Percentiles rank a stretch among this genome's conserved stretches.
phyloP scores from a whole-genome alignment of 2,888 invertebrate species.

The Hydrotaea diabolus region DNA sequence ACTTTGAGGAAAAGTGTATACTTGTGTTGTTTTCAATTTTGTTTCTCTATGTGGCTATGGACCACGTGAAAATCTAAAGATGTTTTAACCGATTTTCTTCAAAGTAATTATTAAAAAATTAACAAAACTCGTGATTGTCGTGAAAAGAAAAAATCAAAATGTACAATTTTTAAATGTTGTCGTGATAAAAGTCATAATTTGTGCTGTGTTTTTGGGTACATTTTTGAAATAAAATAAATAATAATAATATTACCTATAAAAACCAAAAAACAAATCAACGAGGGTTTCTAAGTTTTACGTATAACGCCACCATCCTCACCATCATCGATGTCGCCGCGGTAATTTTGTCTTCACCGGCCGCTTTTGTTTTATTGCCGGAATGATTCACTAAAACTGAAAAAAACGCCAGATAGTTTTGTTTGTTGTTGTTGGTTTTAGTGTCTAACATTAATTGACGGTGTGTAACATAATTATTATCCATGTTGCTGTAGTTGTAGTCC shows the following conservation, averaged over 20 bases:
- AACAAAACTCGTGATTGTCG: not conserved
- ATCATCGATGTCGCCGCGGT: slow-evolving; percentile 3
- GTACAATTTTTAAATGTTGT: not conserved
- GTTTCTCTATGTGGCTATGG: slow-evolving; percentile 1
- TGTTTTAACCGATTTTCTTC: slow-evolving; percentile 40
- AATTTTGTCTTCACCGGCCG: slow-evolving; percentile 6
- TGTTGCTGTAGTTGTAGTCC: slow-evolving; percentile 21
- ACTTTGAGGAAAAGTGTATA: slow-evolving; percentile 13
- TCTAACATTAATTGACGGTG: slow-evolving; percentile 54
- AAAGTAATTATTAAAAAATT: slow-evolving; percentile 16
- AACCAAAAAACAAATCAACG: not conserved
- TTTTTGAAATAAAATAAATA: not conserved
- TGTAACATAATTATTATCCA: slow-evolving; percentile 58
- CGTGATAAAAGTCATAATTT: not conserved
- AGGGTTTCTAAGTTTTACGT: slow-evolving; percentile 23
- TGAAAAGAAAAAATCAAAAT: slow-evolving; percentile 22
- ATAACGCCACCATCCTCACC: not conserved
- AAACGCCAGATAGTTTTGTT: not conserved
- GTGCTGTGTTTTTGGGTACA: not conserved
- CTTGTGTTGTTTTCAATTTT: not conserved
- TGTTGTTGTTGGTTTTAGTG: not conserved
- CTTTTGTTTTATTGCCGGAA: slow-evolving; percentile 30
- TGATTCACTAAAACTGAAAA: slow-evolving; percentile 47
- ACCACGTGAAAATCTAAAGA: slow-evolving; percentile 62
- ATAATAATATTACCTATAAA: not conserved